Base-by-base conservation (phyloP, 2,888 invertebrate species). In the Cyclophora punctaria region DNA sequence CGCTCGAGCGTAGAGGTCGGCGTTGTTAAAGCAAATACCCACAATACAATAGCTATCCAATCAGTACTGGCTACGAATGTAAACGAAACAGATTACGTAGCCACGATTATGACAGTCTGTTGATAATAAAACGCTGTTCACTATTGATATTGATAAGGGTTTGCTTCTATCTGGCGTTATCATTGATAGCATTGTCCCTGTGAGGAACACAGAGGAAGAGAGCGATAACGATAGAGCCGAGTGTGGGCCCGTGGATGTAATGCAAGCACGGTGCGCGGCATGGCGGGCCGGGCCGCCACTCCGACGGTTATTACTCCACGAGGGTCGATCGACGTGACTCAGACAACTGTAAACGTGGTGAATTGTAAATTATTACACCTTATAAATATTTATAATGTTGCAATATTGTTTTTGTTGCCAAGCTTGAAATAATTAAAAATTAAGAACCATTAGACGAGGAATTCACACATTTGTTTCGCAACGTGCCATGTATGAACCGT, bases 1-100 rank as follows among this genome's bases (percentile, higher is more conserved):
- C 81, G 72, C 64, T 73, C 69, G 71, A 75, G 75, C 82, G 79
- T 80, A 78, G 82, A 86, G 83, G 84, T 80, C 79, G 75, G 74
- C 70, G 72, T 76, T 75, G 69, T 74, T 73, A 72, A 67, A 72
- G 69, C 67, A 60, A 73, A 66, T 69, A 75, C 2, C 37, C 4
- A 78, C 71, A 73, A 55, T 52, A 50, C 44, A 40, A 71, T 73
- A 64, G 63, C 64, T 66, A 62, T 66, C 68, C 60, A 70, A 66
- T 69, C 58, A 64, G 52, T 64, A 53, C 64, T 63, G 63, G 60
- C 57, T 65, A 51, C 46, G 67, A 64, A 62, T 60, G 68, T 62
- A 55, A 63, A 55, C 50, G 54, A 58, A 64, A 37, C 48, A 56
- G 61, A 46, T 58, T 46, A 52, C 49, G 37, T 37, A 37, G 4